Evolutionary conservation across 2,113 vertebrate genomes (phyloP).

Genomic region (Gila orcuttii): DNA sequence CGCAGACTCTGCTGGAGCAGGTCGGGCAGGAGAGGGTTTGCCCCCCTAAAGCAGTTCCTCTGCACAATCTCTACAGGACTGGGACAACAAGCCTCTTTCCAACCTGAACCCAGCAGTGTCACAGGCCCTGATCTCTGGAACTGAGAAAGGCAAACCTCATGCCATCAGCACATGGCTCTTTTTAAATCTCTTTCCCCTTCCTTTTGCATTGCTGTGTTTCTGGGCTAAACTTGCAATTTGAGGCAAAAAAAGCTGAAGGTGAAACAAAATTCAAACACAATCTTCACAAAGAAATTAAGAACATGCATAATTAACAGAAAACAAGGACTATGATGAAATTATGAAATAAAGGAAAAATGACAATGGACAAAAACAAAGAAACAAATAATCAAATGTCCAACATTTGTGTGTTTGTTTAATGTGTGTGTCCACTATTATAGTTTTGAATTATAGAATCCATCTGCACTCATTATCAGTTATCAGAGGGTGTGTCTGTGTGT

Average conservation of each 20-base stretch:
- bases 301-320: not conserved
- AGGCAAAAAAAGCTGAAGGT: no score
- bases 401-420: not conserved
- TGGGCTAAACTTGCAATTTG: not conserved
- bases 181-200: not conserved
- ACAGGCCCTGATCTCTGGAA: constrained; percentile 94
- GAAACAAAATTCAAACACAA: not conserved
- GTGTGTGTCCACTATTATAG: not conserved
- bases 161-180: no score
- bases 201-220: no score
- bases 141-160: constrained; percentile 89
- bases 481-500: no score
- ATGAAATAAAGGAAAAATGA: not conserved
- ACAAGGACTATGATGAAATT: not conserved
- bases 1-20: constrained; percentile 99
- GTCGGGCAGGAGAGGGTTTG: constrained; percentile 99
- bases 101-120: constrained; percentile 55
- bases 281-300: not conserved
- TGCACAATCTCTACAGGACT: constrained; percentile 74
- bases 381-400: not conserved
- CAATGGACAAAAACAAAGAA: constrained; percentile 1
- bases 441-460: not conserved
- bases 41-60: constrained; percentile 95
- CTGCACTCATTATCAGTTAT: no score
- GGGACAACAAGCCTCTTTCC: constrained; percentile 54